These are phyloP conservation scores for Philonicus albiceps DNA, from an alignment of 2,888 invertebrate genomes.

Conservation along the genomic window DNA sequence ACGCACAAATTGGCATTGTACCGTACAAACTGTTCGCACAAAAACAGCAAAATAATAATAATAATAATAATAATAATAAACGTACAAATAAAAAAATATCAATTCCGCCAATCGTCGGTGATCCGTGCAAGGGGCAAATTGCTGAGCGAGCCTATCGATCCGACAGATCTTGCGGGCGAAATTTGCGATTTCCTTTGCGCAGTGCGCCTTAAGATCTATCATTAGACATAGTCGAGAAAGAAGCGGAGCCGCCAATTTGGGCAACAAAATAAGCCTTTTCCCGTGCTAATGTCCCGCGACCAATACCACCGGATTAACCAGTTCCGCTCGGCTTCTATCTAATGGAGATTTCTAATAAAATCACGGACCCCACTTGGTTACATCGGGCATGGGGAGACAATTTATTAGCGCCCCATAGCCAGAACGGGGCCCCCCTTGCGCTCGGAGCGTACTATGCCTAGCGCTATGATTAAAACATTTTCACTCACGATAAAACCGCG, in stretches of 20 bases:
- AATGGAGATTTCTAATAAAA: slow-evolving; percentile 39
- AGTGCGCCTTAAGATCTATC: slow-evolving; percentile 23
- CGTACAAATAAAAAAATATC: neutral
- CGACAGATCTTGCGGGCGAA: neutral
- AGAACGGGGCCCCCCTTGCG: slow-evolving; percentile 2
- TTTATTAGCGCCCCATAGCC: slow-evolving; percentile 38
- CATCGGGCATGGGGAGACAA: slow-evolving; percentile 16
- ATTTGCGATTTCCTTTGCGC: slow-evolving; percentile 5
- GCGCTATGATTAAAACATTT: slow-evolving; percentile 35
- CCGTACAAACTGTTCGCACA: neutral
- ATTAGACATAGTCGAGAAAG: slow-evolving; percentile 5
- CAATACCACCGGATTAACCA: slow-evolving; percentile 36
- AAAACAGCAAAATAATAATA: neutral
- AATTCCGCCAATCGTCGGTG: neutral
- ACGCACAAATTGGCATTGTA: neutral
- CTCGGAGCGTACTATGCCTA: neutral
- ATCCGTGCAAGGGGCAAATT: neutral
- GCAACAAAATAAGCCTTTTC: slow-evolving; percentile 19
- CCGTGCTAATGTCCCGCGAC: slow-evolving; percentile 11
- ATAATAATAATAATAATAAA: neutral
- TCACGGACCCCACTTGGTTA: neutral
- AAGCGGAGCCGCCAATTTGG: slow-evolving; percentile 11
- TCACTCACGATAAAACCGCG: slow-evolving; percentile 30
- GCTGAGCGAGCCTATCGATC: neutral
- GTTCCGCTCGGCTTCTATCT: slow-evolving; percentile 34